Evolutionary conservation across 2,797 vertebrate genomes (phyloP), one percentile per base, ranked within the genome.

Genomic region (Lutra lutra): DNA sequence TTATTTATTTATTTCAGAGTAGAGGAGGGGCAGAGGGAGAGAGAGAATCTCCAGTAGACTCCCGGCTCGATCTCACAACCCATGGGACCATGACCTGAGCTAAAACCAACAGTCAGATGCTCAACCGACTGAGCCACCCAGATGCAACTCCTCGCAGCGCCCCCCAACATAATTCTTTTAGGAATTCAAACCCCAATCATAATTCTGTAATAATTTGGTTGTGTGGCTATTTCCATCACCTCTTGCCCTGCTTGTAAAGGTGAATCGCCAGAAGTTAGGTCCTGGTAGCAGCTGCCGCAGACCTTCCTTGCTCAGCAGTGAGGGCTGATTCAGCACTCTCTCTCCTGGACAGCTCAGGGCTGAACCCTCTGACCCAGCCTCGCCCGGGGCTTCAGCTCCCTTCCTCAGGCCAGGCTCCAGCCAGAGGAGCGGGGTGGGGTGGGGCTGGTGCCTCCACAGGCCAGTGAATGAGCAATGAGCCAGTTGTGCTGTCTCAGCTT

Each of bases 381-480:
- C 40, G 58, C 15, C 21, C 13, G 70, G 7, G 18, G 18, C 9
- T 48, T 25, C 7, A 0, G 0, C 25, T 38, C 15, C 18, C 15
- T 20, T 66, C 1, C 56, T 43, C 68, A 9, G 14, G 4, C 32
- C 11, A 20, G 35, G 14, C 23, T 32, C 38, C 35, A 43, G 25
- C 13, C 40, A 14, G 56, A 21, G 66, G 11, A 0, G 12, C 17
- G 20, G 54, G n/a, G 21, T 25, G 12, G 5, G 21, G n/a, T 6
- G 21, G 17, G 2, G 29, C 43, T 11, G 0, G 0, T 32, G 13
- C n/a, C 17, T 40, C 23, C 32, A 73, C 25, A 77, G 54, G 58
- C 35, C 60, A 70, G 18, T 7, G 18, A 91, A 75, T 32, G 18
- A 92, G 68, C 62, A 32, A 18, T 5, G 35, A 68, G 13, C 5